Percentiles rank a stretch among this genome's conserved stretches.
Evolutionary conservation across 30 jellyfish, hydroid and myxozoan genomes (phyloP).

Genomic region (Thelohanellus kitauei): DNA sequence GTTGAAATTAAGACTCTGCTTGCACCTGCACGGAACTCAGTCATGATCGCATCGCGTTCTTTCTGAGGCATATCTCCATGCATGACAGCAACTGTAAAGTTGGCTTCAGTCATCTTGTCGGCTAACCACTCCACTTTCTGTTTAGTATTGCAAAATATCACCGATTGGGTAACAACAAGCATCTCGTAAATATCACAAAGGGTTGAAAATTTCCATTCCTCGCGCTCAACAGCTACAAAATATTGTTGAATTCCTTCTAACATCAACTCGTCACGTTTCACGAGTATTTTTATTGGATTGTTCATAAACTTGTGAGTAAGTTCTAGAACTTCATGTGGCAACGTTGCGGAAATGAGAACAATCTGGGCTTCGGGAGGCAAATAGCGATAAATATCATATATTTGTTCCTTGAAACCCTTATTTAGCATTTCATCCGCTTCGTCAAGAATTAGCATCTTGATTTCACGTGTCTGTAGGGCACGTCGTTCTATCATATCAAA

Average conservation of each 20-base stretch:
- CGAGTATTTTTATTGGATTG: constrained; percentile 64
- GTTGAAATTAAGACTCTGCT: constrained; percentile 90
- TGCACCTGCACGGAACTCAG: constrained; percentile 43
- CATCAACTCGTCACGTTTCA: constrained; percentile 92
- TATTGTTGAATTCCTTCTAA: constrained; percentile 81
- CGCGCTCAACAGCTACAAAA: constrained; percentile 92
- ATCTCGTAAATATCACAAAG: constrained; percentile 80
- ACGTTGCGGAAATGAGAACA: constrained; percentile 77
- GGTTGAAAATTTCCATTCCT: constrained; percentile 84
- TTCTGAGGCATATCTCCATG: constrained; percentile 95
- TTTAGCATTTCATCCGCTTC: constrained; percentile 93
- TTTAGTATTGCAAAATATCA: constrained; percentile 54
- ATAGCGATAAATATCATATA: constrained; percentile 60
- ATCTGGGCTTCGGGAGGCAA: constrained; percentile 97
- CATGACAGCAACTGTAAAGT: constrained; percentile 72
- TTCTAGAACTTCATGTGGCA: constrained; percentile 78
- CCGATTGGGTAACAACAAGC: constrained; percentile 64
- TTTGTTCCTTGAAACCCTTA: constrained; percentile 76
- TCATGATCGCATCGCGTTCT: constrained; percentile 77
- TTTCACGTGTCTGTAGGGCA: constrained; percentile 44
- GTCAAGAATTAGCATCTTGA: constrained; percentile 46
- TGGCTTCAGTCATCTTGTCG: constrained; percentile 80
- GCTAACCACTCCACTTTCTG: constrained; percentile 81
- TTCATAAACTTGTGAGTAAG: constrained; percentile 82
- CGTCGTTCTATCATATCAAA: constrained; percentile 79